phyloP scores from a whole-genome alignment of 2,797 vertebrate species.

The Tadarida brasiliensis region DNA sequence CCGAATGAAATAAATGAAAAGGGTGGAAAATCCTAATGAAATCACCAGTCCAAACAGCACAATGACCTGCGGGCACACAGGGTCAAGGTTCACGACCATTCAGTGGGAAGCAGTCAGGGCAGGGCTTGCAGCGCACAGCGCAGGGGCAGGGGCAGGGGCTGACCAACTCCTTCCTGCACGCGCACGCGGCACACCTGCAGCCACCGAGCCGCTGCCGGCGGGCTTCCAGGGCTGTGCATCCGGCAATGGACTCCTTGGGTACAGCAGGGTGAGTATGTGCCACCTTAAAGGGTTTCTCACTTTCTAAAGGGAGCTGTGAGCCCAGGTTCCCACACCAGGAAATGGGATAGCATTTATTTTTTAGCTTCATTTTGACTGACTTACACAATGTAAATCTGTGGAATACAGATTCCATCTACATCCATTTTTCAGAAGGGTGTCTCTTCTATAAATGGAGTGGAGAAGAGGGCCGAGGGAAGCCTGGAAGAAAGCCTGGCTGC shows the following conservation, averaged over 20 bases:
- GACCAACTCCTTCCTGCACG: background rate
- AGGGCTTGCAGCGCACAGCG: background rate
- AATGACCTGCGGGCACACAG: background rate
- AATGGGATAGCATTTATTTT: background rate
- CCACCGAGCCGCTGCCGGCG: fast-evolving
- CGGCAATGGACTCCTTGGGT: fast-evolving
- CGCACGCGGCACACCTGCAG: fast-evolving
- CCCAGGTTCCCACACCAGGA: background rate
- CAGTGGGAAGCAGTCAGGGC: background rate
- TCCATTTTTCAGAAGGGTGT: background rate
- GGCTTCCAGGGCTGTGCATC: too few species aligned
- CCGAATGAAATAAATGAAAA: constrained; percentile 56
- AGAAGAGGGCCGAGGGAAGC: background rate
- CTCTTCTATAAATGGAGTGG: background rate
- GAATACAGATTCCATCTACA: background rate
- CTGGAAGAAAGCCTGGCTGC: background rate
- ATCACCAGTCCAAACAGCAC: background rate
- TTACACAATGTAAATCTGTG: background rate
- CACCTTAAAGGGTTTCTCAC: background rate
- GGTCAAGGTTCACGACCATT: background rate
- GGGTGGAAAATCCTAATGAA: constrained; percentile 51
- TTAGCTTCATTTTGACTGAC: background rate
- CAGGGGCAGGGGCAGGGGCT: background rate
- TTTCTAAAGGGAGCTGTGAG: background rate
- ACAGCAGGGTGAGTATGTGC: background rate